Evolutionary conservation across 1,140 invertebrate genomes (phyloP).

Genomic region (Calephelis virginiensis): DNA sequence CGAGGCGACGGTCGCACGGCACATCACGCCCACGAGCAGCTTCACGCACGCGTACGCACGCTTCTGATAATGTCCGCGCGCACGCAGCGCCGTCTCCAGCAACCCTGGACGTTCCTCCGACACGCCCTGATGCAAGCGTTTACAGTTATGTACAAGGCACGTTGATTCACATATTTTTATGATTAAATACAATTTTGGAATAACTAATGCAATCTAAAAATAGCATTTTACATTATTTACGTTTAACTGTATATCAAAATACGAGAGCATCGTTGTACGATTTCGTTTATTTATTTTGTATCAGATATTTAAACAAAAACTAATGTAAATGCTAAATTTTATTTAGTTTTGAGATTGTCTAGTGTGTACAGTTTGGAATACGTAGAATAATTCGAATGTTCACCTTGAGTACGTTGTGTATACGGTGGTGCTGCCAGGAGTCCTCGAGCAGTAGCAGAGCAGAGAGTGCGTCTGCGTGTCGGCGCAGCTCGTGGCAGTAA

Average conservation of each 20-base stretch:
- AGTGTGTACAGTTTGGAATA: too few species aligned
- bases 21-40: conserved; percentile 94
- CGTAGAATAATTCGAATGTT: not conserved
- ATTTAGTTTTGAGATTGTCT: too few species aligned
- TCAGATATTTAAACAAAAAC: too few species aligned
- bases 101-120: conserved; percentile 95
- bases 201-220: too few species aligned
- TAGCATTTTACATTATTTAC: too few species aligned
- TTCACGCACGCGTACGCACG: conserved; percentile 98
- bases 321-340: too few species aligned
- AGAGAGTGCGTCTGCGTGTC: conserved; percentile 93
- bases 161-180: too few species aligned
- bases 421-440: conserved; percentile 96
- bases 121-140: conserved; percentile 76
- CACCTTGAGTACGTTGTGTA: conserved; percentile 93
- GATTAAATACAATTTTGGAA: too few species aligned
- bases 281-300: too few species aligned
- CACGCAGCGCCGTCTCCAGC: conserved; percentile 94
- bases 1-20: conserved; percentile 87
- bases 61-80: conserved; percentile 97
- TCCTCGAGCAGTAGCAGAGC: conserved; percentile 94
- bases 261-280: too few species aligned
- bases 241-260: too few species aligned
- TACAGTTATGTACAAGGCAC: too few species aligned
- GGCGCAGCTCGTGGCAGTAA: conserved; percentile 95